Conservation (phyloP, 2,113 vertebrate species). For the Grus americana region DNA sequence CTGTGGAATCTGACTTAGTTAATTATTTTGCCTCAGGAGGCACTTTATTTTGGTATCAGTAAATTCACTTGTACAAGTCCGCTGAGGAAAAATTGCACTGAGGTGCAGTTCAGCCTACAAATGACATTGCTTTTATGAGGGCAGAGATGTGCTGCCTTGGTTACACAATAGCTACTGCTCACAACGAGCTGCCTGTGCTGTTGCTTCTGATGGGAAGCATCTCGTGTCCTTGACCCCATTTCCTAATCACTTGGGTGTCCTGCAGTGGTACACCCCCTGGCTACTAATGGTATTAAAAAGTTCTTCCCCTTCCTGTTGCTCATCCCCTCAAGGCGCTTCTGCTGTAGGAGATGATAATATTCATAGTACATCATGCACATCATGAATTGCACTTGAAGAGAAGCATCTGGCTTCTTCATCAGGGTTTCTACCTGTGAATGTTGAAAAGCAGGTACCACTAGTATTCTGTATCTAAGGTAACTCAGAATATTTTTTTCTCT, state of each 20-base stretch:
- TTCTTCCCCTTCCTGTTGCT: not conserved
- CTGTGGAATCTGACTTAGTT: not conserved
- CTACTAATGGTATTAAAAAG: not conserved
- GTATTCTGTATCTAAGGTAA: not conserved
- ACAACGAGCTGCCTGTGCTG: rapidly evolving
- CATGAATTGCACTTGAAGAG: not conserved
- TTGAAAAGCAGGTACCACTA: not conserved
- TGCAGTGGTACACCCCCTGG: not conserved
- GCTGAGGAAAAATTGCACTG: not conserved
- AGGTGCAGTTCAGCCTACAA: not conserved
- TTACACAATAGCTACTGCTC: rapidly evolving
- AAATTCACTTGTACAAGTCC: not conserved
- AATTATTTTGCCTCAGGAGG: conserved; percentile 15
- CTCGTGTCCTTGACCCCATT: not conserved
- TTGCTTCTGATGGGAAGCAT: not conserved
- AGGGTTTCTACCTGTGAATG: not conserved
- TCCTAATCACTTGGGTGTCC: not conserved
- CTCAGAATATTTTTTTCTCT: not conserved
- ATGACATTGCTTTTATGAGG: not conserved
- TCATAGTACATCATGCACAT: not conserved
- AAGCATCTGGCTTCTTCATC: not conserved
- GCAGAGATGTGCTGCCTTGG: not conserved
- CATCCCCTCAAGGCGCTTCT: not conserved
- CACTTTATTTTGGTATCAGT: conserved; percentile 1
- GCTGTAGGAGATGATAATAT: not conserved